Base-by-base conservation (phyloP, 2,797 vertebrate species). In the Liparis tanakae region DNA sequence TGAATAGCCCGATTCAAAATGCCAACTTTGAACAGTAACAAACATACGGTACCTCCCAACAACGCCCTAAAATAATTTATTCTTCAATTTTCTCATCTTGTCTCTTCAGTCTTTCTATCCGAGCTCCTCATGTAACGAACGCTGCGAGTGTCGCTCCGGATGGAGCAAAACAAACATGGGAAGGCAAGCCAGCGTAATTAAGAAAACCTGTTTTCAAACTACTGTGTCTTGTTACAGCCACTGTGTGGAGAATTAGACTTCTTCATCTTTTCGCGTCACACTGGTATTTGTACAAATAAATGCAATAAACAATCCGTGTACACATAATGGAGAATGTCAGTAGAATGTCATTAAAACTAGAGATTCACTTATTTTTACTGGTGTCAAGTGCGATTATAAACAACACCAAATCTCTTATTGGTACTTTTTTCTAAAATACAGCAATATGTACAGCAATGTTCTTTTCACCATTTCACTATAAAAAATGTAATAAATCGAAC, bases 71-170 rank as follows among this genome's bases (percentile, higher is more conserved):
- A 85, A 85, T 88, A 90, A 91, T 90, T 86, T 81, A 77, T 83
- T 81, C 84, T 89, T 86, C 91, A 88, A 89, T 91, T 89, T 90
- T 89, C 90, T 85, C 86, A 82, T 90, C 88, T 83, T 80, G 86
- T 90, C 72, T 81, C 69, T 60, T 53, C 84, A 79, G 83, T 80
- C 81, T 87, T 88, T 87, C 89, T 87, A 81, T 82, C 51, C 58
- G 54, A 72, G 62, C 75, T 54, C 80, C 81, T 87, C 85, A 80
- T 88, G 86, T 88, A 86, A 78, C 63, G 36, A 84, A 87, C 69
- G 73, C 77, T 37, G 53, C 8, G 51, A 86, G 76, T 76, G 80
- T 77, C 85, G 59, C 75, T 72, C 69, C 76, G 62, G 78, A 86
- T 79, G 82, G 67, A 82, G 79, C 72, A 70, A 71, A 76, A 72